Evolutionary conservation across 1,140 invertebrate species (phyloP), one percentile per base, ranked within the genome.

Genomic region (Whitmania pigra): DNA sequence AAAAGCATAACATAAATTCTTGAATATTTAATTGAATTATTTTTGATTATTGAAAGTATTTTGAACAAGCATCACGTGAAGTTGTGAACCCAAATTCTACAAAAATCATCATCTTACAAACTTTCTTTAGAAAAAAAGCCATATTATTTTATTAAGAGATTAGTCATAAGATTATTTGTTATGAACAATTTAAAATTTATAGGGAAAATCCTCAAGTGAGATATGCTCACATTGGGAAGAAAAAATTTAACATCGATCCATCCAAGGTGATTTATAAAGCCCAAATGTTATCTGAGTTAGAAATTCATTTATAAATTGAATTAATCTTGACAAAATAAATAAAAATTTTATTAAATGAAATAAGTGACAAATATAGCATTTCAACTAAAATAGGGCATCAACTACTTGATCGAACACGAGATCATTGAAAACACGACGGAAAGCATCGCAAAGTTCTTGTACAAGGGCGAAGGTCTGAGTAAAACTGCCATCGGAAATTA

Each of bases 331-430:
- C 2, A n/a, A 57, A 36, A 36, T 36, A 36, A 36, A 36, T 3
- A 36, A 3, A 36, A 36, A 36, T 36, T 2, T 36, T 3, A 25
- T 63, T 63, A 63, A 15, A 11, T 13, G 57, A 13, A 18, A 18
- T 15, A 63, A 18, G 18, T 15, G 20, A 63, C 57, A 25, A 13
- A 13, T 31, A n/a, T n/a, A n/a, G n/a, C 57, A 63, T 63, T 31
- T 22, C 20, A 57, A 25, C 18, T 18, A 63, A 31, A 74, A n/a
- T n/a, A 85, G 87, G 96, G 96, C 72, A 96, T 99, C 79, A 93
- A 97, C 84, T 98, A 94, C 84, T 86, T 99, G 74, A 90, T 97
- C 68, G 91, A 96, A 78, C 90, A 98, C 81, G 89, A 89, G 67
- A 85, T 97, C 69, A 83, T 99, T n/a, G 87, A 90, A 76, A 87